These are phyloP conservation scores for Neotoxoptera formosana DNA, from an alignment of 1,140 invertebrate species.

Conservation along the genomic window DNA sequence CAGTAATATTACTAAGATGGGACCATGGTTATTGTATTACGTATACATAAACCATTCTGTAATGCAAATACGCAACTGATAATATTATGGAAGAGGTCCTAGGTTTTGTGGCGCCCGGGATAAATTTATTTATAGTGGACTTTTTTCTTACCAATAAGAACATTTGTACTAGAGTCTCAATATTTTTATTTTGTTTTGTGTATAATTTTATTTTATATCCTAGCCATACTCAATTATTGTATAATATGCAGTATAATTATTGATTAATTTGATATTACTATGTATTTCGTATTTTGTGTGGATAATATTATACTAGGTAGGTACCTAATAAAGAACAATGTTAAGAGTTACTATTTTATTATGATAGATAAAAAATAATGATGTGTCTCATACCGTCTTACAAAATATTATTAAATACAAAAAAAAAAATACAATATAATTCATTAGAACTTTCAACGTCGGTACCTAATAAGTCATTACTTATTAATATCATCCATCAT, in stretches of 20 bases:
- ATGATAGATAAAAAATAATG: too few species aligned
- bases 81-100: too few species aligned
- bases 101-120: neutral
- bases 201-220: neutral
- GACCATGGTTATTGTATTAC: neutral
- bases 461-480: too few species aligned
- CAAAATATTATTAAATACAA: neutral
- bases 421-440: neutral
- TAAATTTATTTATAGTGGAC: neutral
- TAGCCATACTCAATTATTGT: neutral
- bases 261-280: neutral
- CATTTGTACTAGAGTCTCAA: neutral
- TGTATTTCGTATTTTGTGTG: neutral
- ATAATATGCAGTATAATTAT: neutral
- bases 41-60: neutral
- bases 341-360: too few species aligned
- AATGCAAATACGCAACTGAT: neutral
- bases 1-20: neutral
- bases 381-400: too few species aligned
- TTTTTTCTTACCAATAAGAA: neutral
- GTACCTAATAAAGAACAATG: too few species aligned
- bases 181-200: neutral
- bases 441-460: neutral
- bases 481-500: neutral
- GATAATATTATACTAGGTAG: too few species aligned